Percentiles rank a stretch among this genome's conserved stretches.
Conservation (phyloP, 2,797 vertebrate genomes). For the Geotrypetes seraphini region DNA sequence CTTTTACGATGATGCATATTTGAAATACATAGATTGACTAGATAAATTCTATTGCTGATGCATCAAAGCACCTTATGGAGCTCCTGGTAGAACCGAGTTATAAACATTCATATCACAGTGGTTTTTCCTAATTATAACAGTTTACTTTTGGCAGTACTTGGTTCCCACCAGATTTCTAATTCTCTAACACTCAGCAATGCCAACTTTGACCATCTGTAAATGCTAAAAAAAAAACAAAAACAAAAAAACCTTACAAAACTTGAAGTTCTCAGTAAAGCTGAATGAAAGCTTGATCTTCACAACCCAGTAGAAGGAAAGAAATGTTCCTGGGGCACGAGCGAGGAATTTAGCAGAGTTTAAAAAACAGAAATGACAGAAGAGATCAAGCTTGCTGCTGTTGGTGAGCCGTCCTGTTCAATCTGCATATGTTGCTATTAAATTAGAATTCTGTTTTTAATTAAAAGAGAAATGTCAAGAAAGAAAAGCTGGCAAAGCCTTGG, state of each 20-base stretch:
- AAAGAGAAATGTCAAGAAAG: slow-evolving; percentile 39
- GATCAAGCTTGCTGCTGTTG: slow-evolving; percentile 12
- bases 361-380: slow-evolving; percentile 13
- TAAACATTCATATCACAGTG: slow-evolving; percentile 12
- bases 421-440: slow-evolving; percentile 34
- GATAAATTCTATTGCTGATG: slow-evolving; percentile 8
- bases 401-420: slow-evolving; percentile 28
- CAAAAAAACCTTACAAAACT: slow-evolving; percentile 38
- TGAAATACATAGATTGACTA: slow-evolving; percentile 1
- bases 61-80: slow-evolving; percentile 1
- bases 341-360: no score
- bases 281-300: no score
- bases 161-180: slow-evolving; percentile 45
- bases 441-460: slow-evolving; percentile 45
- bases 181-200: slow-evolving; percentile 45
- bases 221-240: no score
- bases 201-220: slow-evolving; percentile 61
- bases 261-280: slow-evolving; percentile 33
- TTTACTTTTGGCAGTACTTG: slow-evolving; percentile 45
- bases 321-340: no score
- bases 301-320: no score
- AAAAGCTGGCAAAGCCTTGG: slow-evolving; percentile 11
- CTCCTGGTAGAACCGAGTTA: slow-evolving; percentile 18
- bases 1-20: no score
- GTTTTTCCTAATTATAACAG: slow-evolving; percentile 29